Evolutionary conservation across 2,888 invertebrate species (phyloP).

Genomic region (Adineta ricciae): DNA sequence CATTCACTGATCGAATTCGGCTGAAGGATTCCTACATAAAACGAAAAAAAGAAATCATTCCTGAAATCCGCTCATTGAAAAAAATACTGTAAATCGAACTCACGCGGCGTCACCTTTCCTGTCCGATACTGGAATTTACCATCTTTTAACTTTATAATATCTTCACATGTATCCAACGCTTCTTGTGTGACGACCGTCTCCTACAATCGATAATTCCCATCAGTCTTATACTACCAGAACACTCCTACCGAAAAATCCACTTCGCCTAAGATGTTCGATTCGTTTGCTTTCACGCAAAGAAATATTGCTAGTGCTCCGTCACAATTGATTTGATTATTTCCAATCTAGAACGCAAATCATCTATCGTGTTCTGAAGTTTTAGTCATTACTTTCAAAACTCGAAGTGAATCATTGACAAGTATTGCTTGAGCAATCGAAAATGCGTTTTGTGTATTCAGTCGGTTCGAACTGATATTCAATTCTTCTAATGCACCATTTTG

Average conservation of each 20-base stretch:
- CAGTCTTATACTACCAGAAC: too few species aligned
- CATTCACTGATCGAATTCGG: neutral
- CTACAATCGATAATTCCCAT: neutral
- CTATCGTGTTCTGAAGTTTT: too few species aligned
- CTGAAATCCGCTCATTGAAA: too few species aligned
- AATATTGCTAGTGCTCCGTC: conserved; percentile 44
- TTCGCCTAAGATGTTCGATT: neutral
- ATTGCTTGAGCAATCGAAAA: conserved; percentile 42
- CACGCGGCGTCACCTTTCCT: conserved; percentile 5
- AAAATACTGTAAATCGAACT: neutral
- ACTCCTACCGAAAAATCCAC: neutral
- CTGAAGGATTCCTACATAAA: neutral
- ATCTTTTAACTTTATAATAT: neutral
- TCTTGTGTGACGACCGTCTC: neutral
- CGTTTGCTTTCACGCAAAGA: conserved; percentile 41
- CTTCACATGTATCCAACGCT: neutral
- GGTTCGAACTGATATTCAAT: conserved; percentile 45
- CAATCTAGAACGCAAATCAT: conserved; percentile 41
- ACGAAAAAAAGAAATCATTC: neutral
- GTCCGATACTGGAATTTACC: neutral
- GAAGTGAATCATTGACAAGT: conserved; percentile 42
- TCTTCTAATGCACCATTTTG: conserved; percentile 43
- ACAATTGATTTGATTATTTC: conserved; percentile 47
- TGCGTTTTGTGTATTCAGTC: conserved; percentile 43
- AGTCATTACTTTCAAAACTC: conserved; percentile 40